Percentiles rank a stretch among this genome's conserved stretches.
phyloP scores from a whole-genome alignment of 2,113 vertebrate species.

The Herpailurus yagouaroundi region DNA sequence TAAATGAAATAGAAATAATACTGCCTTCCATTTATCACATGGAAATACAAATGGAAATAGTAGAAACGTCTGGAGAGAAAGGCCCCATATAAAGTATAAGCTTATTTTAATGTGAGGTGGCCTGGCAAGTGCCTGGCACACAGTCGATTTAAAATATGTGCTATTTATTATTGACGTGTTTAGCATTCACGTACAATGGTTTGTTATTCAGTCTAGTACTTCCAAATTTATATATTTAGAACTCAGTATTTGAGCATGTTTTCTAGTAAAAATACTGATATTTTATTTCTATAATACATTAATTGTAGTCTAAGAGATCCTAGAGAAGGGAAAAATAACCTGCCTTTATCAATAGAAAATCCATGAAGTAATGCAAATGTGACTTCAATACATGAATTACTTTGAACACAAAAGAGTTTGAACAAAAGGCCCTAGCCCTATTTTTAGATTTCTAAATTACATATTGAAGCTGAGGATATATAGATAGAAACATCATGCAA shows the following conservation, averaged over 20 bases:
- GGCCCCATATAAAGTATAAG: background rate
- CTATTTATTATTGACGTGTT: background rate
- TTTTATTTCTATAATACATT: constrained; percentile 3
- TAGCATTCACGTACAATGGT: background rate
- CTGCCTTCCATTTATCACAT: background rate
- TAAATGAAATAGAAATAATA: background rate
- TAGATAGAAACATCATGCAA: background rate
- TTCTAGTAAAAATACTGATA: background rate
- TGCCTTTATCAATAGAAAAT: background rate
- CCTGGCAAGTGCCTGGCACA: background rate
- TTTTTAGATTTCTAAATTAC: constrained; percentile 50
- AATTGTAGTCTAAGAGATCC: background rate
- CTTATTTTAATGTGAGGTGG: background rate
- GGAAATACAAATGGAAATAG: background rate
- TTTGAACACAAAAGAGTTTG: background rate
- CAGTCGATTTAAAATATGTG: background rate
- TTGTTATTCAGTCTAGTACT: background rate
- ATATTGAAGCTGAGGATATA: background rate
- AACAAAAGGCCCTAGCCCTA: background rate
- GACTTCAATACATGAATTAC: constrained; percentile 5
- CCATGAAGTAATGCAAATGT: background rate
- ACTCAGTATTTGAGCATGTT: background rate
- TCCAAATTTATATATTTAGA: background rate
- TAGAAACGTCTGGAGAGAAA: background rate
- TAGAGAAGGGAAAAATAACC: background rate